A percentile compares a stretch with the other conserved stretches of the same genome.
These are phyloP conservation scores for Leptothorax acervorum DNA, from an alignment of 2,888 invertebrate genomes.

Conservation along the genomic window DNA sequence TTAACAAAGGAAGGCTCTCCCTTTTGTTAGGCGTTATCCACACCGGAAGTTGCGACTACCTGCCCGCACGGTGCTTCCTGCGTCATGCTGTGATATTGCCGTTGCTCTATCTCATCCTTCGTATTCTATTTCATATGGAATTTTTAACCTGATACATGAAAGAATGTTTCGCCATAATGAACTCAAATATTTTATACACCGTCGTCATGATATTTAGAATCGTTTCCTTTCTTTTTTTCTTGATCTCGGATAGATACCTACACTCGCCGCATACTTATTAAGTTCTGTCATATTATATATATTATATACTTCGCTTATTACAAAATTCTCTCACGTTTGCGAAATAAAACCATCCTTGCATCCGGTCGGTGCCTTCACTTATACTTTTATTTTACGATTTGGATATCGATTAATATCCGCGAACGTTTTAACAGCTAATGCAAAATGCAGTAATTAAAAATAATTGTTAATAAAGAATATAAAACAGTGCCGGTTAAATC, in stretches of 20 bases:
- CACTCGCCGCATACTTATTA: neutral
- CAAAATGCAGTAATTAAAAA: neutral
- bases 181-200: slow-evolving; percentile 1
- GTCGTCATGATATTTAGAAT: neutral
- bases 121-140: slow-evolving; percentile 27
- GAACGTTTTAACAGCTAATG: neutral
- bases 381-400: neutral
- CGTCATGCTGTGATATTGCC: slow-evolving; percentile 69
- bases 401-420: neutral
- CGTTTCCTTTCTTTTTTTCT: neutral
- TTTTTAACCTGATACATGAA: slow-evolving; percentile 29
- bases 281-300: neutral
- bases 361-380: neutral
- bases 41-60: slow-evolving; percentile 83
- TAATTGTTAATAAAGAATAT: neutral
- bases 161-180: slow-evolving; percentile 43
- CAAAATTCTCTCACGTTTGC: neutral
- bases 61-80: slow-evolving; percentile 80
- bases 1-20: slow-evolving; percentile 76
- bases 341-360: neutral
- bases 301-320: neutral
- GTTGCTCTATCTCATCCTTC: slow-evolving; percentile 52
- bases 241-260: neutral
- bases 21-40: slow-evolving; percentile 83
- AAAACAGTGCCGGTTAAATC: neutral